Conservation (phyloP, 2,888 invertebrate genomes). For the Anthophora plumipes region DNA sequence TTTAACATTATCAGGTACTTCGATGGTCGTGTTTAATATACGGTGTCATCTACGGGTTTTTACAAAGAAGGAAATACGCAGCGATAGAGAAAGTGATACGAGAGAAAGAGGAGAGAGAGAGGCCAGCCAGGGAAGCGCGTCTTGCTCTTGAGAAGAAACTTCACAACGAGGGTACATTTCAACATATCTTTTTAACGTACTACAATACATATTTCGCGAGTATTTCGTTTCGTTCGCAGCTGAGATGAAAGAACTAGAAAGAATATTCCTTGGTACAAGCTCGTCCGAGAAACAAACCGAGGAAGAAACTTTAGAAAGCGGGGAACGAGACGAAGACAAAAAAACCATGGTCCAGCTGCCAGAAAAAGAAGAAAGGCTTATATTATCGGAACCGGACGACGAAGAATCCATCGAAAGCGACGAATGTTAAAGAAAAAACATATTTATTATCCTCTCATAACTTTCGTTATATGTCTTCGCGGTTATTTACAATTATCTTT, state of each 20-base stretch:
- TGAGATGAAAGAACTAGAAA: conserved; percentile 23
- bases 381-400: neutral
- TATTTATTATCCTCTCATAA: conserved; percentile 54
- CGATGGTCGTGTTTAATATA: conserved; percentile 37
- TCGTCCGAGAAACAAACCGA: neutral
- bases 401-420: neutral
- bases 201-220: neutral
- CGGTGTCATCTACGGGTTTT: conserved; percentile 42
- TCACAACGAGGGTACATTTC: conserved; percentile 30
- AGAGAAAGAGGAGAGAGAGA: conserved; percentile 23
- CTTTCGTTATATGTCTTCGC: conserved; percentile 39
- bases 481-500: conserved; percentile 61
- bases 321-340: conserved; percentile 16
- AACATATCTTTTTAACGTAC: neutral
- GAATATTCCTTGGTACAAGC: conserved; percentile 33
- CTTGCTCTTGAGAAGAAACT: conserved; percentile 23
- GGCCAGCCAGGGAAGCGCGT: conserved; percentile 13
- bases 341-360: neutral
- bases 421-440: conserved; percentile 25
- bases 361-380: no score
- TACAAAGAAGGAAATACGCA: conserved; percentile 16
- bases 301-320: neutral
- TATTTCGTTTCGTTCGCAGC: conserved; percentile 13
- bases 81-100: conserved; percentile 8
- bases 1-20: conserved; percentile 11